Base-by-base conservation (phyloP, 1,140 invertebrate species). In the Phocides pigmalion region DNA sequence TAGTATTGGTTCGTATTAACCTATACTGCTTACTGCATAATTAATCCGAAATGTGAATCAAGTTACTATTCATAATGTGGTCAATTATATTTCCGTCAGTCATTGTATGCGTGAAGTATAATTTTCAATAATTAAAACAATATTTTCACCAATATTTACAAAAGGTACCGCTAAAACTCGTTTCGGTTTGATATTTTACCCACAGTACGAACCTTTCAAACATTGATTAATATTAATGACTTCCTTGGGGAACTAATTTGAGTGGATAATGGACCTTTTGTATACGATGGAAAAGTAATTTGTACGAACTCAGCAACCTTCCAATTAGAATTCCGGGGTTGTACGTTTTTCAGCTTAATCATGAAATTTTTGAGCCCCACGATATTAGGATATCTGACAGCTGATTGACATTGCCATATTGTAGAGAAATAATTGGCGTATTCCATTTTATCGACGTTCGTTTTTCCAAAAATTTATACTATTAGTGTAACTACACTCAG, bases 191-290 rank as follows among this genome's bases (percentile, higher is more conserved):
- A 69, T 70, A 68, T 70, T 76, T 68, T 68, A 61, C 49, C 65
- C 63, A 59, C 62, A 72, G 62, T 61, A 46, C 44, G 62, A 69
- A 71, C 66, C 68, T 67, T 72, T 72, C 63, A 72, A 72, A 74
- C 67, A 56, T 70, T 78, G 75, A 78, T 78, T 72, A 70, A 78
- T 72, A 74, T 82, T 84, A 82, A 84, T 81, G 76, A 76, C 75
- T 79, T 79, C 72, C 74, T 64, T 51, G 50, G 70, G 63, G 66
- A 84, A 76, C 78, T 78, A 81, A 84, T 84, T 82, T 82, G 72
- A 81, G 76, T 81, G 74, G 75, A 81, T 82, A 82, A 84, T 82
- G 79, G 82, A 79, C 72, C 79, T 82, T 81, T 84, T 81, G 79
- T 82, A 81, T 70, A 70, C 71, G 65, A 75, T 79, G 78, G 80